Evolutionary conservation across 2,888 invertebrate genomes (phyloP).

Genomic region (Tachina lurida): DNA sequence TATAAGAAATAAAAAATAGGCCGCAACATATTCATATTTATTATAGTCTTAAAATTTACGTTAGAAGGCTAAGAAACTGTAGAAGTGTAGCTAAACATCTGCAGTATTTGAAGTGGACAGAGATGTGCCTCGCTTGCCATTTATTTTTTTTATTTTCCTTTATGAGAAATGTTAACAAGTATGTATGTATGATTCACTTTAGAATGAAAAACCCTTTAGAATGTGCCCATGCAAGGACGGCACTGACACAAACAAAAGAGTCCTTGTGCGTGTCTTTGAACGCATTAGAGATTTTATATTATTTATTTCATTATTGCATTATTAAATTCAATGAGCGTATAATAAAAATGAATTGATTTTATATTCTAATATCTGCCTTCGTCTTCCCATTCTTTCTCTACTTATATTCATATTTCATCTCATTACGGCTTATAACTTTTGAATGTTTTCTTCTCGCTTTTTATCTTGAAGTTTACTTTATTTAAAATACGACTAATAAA

Average conservation of each 20-base stretch:
- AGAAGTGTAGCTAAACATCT: constrained; percentile 26
- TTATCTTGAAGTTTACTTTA: constrained; percentile 38
- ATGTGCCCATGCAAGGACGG: not conserved
- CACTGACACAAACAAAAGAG: not conserved
- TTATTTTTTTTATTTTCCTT: not conserved
- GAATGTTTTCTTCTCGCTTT: constrained; percentile 32
- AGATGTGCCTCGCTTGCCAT: not conserved
- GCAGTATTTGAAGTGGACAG: constrained; percentile 19
- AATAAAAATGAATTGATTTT: constrained; percentile 69
- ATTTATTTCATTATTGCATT: constrained; percentile 51
- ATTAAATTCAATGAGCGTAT: constrained; percentile 61
- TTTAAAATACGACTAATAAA: constrained; percentile 37
- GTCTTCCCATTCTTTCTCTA: constrained; percentile 15
- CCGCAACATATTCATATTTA: constrained; percentile 7
- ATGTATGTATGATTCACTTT: not conserved
- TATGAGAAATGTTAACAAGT: not conserved
- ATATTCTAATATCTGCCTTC: constrained; percentile 37
- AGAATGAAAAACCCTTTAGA: not conserved
- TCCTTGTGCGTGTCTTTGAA: not conserved
- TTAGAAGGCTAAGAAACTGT: constrained; percentile 23
- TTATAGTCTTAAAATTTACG: constrained; percentile 11
- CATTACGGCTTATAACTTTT: constrained; percentile 45
- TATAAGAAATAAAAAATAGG: constrained; percentile 30
- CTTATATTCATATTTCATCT: constrained; percentile 15
- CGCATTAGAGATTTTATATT: constrained; percentile 3